Conservation (phyloP, 1,140 invertebrate species). For the Chrysoperla carnea region DNA sequence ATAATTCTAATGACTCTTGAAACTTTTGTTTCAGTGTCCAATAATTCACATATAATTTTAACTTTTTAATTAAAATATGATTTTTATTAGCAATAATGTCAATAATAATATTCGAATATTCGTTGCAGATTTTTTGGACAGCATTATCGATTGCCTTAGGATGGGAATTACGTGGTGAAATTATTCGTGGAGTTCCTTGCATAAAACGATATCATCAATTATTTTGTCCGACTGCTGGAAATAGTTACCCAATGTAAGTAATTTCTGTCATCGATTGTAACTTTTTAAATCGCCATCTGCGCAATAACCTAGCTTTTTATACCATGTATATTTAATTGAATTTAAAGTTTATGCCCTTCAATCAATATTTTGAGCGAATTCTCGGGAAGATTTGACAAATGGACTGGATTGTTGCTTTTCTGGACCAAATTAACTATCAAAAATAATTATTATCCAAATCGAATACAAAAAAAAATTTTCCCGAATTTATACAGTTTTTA, state of each 20-base stretch:
- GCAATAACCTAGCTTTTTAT: too few relatives aligned
- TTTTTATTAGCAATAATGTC: too few relatives aligned
- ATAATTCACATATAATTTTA: too few relatives aligned
- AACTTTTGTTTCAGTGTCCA: too few relatives aligned
- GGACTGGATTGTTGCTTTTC: background rate
- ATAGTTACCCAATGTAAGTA: constrained; percentile 76
- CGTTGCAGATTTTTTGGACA: constrained; percentile 70
- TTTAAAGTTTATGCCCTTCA: too few relatives aligned
- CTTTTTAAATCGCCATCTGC: background rate
- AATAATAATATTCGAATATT: constrained; percentile 3
- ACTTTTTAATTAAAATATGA: too few relatives aligned
- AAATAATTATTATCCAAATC: background rate
- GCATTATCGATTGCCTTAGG: constrained; percentile 69
- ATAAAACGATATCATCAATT: constrained; percentile 76
- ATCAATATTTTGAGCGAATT: too few relatives aligned
- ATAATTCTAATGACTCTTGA: too few relatives aligned
- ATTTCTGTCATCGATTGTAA: background rate
- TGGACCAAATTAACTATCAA: background rate
- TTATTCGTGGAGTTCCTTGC: constrained; percentile 71
- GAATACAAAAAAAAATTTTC: too few relatives aligned
- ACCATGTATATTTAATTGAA: too few relatives aligned
- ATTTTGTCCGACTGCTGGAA: constrained; percentile 78
- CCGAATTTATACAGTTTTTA: too few relatives aligned
- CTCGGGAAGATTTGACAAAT: too few relatives aligned
- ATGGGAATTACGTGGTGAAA: constrained; percentile 65